Base-by-base conservation (phyloP, 23 tunicate species). In the Halocynthia roretzi region DNA sequence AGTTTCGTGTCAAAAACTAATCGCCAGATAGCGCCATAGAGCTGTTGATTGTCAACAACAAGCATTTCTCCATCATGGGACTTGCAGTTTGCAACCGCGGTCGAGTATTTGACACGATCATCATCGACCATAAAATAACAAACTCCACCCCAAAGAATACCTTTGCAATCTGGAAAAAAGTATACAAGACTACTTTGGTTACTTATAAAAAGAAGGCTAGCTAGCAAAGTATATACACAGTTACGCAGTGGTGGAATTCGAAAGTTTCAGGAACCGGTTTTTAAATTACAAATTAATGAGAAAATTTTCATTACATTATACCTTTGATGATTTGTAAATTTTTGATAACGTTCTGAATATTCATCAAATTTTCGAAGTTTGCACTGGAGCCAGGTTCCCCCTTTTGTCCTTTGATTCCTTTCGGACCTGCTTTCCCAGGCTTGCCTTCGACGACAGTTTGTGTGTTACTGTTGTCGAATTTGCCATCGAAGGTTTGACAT, bases 361-460 rank as follows among this genome's bases (percentile, higher is more conserved):
- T 65, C 31, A 10, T 48, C 9, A 48, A 65, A 5, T 65, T 48
- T 10, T 65, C 19, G 15, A 65, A 20, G 19, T 65, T 65, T 11
- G 44, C 44, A 31, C 44, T 31, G 44, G 44, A 31, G 44, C 44
- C 44, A 31, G 44, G 44, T 31, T 31, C 44, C 44, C 70, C 70
- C 17, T 20, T 40, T 65, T 40, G 31, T 65, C 70, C 70, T 65
- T 65, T 65, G 19, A 20, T 48, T 10, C 70, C 70, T 15, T 65
- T 65, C n/a, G 70, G 70, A 20, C 70, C 70, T 11, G 48, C 48
- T 15, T 65, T 65, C 0, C 70, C 70, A 10, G 70, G 70, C n/a
- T 8, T 65, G 22, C 70, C 70, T 65, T 65, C 48, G 19, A 10
- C 19, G 22, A 65, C 19, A 10, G 10, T 65, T 9, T 0, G 10